Evolutionary conservation across 2,888 invertebrate genomes (phyloP).

Genomic region (Ophion costatus): DNA sequence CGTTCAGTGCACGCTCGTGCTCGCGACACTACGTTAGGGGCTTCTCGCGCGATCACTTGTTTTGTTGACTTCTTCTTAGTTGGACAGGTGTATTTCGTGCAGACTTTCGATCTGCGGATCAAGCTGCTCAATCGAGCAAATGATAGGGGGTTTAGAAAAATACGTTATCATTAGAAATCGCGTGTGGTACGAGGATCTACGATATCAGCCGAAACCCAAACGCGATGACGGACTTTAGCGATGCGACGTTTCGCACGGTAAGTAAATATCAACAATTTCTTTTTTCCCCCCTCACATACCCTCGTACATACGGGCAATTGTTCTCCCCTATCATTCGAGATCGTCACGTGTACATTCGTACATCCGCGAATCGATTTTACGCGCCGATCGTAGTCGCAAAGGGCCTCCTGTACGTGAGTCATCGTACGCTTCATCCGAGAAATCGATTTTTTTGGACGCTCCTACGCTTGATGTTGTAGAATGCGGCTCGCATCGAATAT

Average conservation of each 20-base stretch:
- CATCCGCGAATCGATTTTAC: background rate
- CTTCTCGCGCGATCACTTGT: background rate
- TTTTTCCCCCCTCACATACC: background rate
- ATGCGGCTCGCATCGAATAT: background rate
- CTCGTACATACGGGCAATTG: background rate
- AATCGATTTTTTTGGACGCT: background rate
- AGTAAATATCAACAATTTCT: constrained; percentile 33
- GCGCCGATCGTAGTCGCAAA: no score
- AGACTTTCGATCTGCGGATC: constrained; percentile 33
- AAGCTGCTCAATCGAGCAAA: constrained; percentile 59
- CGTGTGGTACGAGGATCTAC: constrained; percentile 60
- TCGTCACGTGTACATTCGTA: constrained; percentile 1
- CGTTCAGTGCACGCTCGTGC: constrained; percentile 72
- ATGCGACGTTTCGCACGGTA: constrained; percentile 37
- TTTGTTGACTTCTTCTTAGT: constrained; percentile 14
- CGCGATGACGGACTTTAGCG: constrained; percentile 63
- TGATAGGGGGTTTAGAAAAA: constrained; percentile 57
- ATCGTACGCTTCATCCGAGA: constrained; percentile 1
- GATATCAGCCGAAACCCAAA: constrained; percentile 52
- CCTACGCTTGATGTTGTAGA: background rate
- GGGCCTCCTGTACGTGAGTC: background rate
- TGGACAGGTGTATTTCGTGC: constrained; percentile 48
- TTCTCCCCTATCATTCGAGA: no score
- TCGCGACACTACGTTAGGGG: constrained; percentile 48
- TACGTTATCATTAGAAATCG: constrained; percentile 63